Conservation (phyloP, 2,797 vertebrate genomes). For the Otolemur crassicaudatus region DNA sequence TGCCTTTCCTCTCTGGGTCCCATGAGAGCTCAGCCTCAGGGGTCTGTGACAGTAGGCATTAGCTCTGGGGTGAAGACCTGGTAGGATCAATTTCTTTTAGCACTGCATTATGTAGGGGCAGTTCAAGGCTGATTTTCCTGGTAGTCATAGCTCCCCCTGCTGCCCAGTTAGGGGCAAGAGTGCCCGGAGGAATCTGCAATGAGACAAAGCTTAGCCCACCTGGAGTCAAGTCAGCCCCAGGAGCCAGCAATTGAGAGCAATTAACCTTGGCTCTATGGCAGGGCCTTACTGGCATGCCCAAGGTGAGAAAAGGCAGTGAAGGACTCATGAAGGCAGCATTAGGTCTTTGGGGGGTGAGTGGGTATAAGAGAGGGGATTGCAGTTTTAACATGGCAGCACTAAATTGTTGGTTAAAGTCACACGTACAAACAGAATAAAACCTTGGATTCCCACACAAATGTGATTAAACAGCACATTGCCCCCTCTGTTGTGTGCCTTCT, state of each 20-base stretch:
- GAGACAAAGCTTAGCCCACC: background rate
- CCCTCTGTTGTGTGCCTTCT: background rate
- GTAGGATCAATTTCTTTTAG: background rate
- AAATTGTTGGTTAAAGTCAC: background rate
- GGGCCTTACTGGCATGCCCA: no score
- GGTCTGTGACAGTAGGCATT: background rate
- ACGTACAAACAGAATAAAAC: background rate
- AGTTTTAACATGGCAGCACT: conserved; percentile 1
- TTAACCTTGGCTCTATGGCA: background rate
- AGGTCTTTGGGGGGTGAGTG: background rate
- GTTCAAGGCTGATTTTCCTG: conserved; percentile 32
- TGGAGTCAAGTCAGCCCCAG: background rate
- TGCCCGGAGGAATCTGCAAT: conserved; percentile 12
- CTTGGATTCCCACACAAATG: background rate
- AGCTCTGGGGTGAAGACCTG: background rate
- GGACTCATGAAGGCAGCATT: background rate
- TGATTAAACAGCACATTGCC: background rate
- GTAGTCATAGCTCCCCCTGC: conserved; percentile 72
- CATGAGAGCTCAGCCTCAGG: background rate
- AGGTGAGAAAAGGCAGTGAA: background rate
- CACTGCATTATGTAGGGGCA: background rate
- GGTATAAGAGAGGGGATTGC: background rate
- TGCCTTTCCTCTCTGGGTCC: background rate
- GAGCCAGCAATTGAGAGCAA: background rate
- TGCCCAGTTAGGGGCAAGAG: conserved; percentile 56